Evolutionary conservation across 1,140 invertebrate genomes (phyloP).

Genomic region (Drosophila tristis): DNA sequence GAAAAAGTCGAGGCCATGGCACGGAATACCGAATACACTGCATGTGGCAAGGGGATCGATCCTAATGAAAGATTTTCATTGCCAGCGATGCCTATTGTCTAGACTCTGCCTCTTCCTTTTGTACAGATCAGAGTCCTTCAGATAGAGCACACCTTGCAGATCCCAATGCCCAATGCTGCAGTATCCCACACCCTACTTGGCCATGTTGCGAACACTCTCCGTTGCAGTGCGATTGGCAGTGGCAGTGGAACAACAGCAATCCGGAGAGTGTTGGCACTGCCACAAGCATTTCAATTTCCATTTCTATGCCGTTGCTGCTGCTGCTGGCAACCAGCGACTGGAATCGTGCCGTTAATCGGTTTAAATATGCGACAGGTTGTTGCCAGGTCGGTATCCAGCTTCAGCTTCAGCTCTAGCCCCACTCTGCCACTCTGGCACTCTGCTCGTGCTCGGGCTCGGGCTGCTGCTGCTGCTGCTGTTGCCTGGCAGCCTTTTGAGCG

Average conservation of each 20-base stretch:
- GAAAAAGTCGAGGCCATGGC: background rate
- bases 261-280: slow-evolving; percentile 67
- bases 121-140: background rate
- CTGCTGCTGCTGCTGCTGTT: slow-evolving; percentile 33
- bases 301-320: slow-evolving; percentile 46
- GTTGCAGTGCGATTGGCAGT: background rate
- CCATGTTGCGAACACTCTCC: slow-evolving; percentile 10
- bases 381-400: slow-evolving; percentile 59
- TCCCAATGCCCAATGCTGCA: too few relatives aligned
- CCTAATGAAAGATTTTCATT: too few relatives aligned
- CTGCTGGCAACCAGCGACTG: slow-evolving; percentile 25
- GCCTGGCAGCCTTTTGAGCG: slow-evolving; percentile 53
- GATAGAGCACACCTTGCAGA: too few relatives aligned
- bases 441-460: slow-evolving; percentile 32
- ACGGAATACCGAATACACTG: slow-evolving; percentile 5
- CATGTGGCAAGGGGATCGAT: background rate
- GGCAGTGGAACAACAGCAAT: slow-evolving; percentile 17
- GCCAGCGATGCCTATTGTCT: too few relatives aligned
- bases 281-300: slow-evolving; percentile 81
- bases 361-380: slow-evolving; percentile 80
- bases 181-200: too few relatives aligned
- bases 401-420: background rate
- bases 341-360: slow-evolving; percentile 81
- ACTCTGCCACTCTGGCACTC: slow-evolving; percentile 1
- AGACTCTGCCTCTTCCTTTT: too few relatives aligned